Evolutionary conservation across 1,140 invertebrate genomes (phyloP), one percentile per base, ranked within the genome.

Genomic region (Hyles vespertilio): DNA sequence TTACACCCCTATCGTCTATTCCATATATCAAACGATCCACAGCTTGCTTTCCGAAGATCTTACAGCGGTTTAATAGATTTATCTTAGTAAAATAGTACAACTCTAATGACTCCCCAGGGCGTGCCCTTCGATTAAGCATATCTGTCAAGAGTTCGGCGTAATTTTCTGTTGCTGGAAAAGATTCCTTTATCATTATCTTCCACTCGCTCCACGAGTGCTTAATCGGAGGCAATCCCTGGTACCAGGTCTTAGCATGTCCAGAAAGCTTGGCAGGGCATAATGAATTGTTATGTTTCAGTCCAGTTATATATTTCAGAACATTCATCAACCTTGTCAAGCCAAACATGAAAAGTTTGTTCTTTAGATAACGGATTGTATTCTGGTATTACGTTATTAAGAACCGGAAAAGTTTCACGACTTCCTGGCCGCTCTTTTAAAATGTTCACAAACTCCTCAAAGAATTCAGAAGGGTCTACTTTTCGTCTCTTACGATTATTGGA

Each of bases 341-440:
- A 79, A 7, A 44, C 46, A 8, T 65, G 54, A 7, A 74, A 61
- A 6, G 63, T 58, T 43, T 73, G 72, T 46, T 67, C 63, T 55
- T 65, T 74, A 7, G 34, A 61, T 12, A 65, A n/a, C 3, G 71
- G 76, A 40, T 79, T 66, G 55, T 70, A 71, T n/a, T 63, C 59
- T 8, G 72, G 64, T 1, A 74, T 58, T 7, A 70, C 59, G 44
- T 69, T 69, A 50, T 58, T 63, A 3, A 66, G n/a, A 3, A n/a
- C 36, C 4, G 58, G 36, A 50, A 68, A 48, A 0, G 45, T 54
- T 49, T 67, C 61, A 60, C 61, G 58, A 60, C 60, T 44, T 49
- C 56, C 22, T 43, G 45, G 9, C 44, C 32, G 51, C 54, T 10
- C 9, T 32, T 57, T 64, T 3, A 65, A 44, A 10, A 65, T 36